These are phyloP conservation scores for Drosophila ogumai DNA, from an alignment of 1,140 invertebrate genomes.

Conservation along the genomic window DNA sequence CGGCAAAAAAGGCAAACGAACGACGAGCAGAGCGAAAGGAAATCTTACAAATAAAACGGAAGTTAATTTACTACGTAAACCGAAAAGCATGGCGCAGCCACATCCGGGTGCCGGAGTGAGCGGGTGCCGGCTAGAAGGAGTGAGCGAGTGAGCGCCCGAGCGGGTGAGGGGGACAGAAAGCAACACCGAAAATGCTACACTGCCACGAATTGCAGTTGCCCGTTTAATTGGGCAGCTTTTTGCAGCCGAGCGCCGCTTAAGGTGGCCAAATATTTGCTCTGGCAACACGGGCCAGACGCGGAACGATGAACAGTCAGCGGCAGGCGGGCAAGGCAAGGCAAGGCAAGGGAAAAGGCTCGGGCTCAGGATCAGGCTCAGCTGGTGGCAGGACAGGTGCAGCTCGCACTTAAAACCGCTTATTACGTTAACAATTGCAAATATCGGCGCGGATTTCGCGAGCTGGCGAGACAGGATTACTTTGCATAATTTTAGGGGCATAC, in stretches of 20 bases:
- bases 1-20: constrained; percentile 63
- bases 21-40: constrained; percentile 77
- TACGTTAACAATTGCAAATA: constrained; percentile 83
- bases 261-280: constrained; percentile 78
- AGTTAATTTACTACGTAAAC: constrained; percentile 85
- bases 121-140: not conserved
- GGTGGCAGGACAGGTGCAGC: constrained; percentile 57
- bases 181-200: constrained; percentile 45
- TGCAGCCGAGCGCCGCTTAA: constrained; percentile 65
- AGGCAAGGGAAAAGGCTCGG: not conserved
- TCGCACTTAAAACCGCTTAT: constrained; percentile 78
- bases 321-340: not conserved
- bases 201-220: constrained; percentile 65
- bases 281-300: constrained; percentile 56
- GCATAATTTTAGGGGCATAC: constrained; percentile 80
- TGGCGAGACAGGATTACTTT: constrained; percentile 76
- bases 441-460: constrained; percentile 59
- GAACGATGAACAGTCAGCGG: constrained; percentile 11
- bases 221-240: constrained; percentile 80
- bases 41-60: constrained; percentile 84
- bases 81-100: constrained; percentile 82
- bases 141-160: not conserved
- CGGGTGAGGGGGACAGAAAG: constrained; percentile 9
- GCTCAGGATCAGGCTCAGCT: not conserved
- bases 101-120: constrained; percentile 56